These are phyloP conservation scores for Taeniopygia guttata DNA, from an alignment of 2,797 vertebrate genomes.

Conservation along the genomic window DNA sequence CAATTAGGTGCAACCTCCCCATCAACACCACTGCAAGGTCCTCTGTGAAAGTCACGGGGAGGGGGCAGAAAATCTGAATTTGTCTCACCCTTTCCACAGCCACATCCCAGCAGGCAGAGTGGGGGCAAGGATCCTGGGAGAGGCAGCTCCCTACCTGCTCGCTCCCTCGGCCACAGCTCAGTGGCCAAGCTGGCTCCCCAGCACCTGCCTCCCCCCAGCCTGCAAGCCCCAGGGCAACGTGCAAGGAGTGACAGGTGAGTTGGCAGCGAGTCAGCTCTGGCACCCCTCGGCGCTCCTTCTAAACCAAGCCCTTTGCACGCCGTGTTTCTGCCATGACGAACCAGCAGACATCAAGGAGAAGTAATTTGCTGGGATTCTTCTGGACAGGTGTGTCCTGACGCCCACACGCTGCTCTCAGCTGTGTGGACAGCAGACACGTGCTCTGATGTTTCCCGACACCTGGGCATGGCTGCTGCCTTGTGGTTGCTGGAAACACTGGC, in stretches of 20 bases:
- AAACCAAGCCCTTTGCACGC: slow-evolving; percentile 51
- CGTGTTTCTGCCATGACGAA: slow-evolving; percentile 41
- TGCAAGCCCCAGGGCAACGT: neutral
- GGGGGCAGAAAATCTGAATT: neutral
- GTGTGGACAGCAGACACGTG: slow-evolving; percentile 28
- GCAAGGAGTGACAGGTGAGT: slow-evolving; percentile 63
- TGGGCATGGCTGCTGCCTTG: neutral
- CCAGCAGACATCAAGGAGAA: slow-evolving; percentile 60
- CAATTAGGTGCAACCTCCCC: accelerated
- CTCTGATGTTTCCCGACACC: slow-evolving; percentile 57
- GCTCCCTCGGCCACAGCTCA: neutral
- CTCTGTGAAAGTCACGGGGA: neutral
- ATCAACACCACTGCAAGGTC: neutral
- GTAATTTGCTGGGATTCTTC: slow-evolving; percentile 63
- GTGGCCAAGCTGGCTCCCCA: neutral
- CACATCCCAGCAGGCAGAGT: neutral
- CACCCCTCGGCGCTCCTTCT: slow-evolving; percentile 19
- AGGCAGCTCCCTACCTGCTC: neutral
- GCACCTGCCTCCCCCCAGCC: slow-evolving; percentile 37
- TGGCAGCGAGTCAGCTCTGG: neutral
- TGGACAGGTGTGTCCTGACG: slow-evolving; percentile 36
- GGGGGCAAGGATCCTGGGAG: neutral
- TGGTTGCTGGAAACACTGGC: neutral
- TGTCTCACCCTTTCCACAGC: neutral
- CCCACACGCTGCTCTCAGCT: neutral